Evolutionary conservation across 2,888 invertebrate genomes (phyloP).

Genomic region (Gandaritis pyraliata): DNA sequence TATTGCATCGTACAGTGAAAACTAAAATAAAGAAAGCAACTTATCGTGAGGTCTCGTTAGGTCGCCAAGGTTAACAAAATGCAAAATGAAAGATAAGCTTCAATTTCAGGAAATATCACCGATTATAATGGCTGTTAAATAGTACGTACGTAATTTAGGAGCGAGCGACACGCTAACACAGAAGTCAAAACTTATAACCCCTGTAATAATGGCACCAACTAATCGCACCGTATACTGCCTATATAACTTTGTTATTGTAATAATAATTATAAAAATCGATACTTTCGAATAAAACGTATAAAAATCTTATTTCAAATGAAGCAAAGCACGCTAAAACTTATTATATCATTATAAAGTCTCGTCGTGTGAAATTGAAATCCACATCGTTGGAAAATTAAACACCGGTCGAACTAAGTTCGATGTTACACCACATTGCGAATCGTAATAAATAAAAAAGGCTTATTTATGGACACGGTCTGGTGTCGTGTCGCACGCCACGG

Average conservation of each 20-base stretch:
- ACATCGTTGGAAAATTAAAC: constrained; percentile 67
- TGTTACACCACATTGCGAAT: constrained; percentile 70
- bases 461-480: constrained; percentile 60
- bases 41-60: constrained; percentile 7
- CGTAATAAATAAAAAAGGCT: constrained; percentile 81
- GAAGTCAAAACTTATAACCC: constrained; percentile 71
- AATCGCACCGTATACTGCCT: constrained; percentile 84
- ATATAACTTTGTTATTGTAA: constrained; percentile 82
- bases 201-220: constrained; percentile 85
- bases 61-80: constrained; percentile 4
- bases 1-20: neutral
- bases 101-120: constrained; percentile 28
- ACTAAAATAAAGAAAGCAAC: neutral
- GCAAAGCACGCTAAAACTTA: constrained; percentile 84
- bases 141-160: constrained; percentile 54
- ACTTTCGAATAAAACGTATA: constrained; percentile 82
- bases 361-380: constrained; percentile 73
- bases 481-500: constrained; percentile 56
- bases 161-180: constrained; percentile 65
- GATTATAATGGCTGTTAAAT: constrained; percentile 37
- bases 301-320: constrained; percentile 82
- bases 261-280: constrained; percentile 77
- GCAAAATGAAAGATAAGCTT: constrained; percentile 6
- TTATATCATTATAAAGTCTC: constrained; percentile 75
- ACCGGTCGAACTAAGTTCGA: constrained; percentile 79